phyloP scores from a whole-genome alignment of 2,888 invertebrate genomes.

The Cerastis rubricosa region DNA sequence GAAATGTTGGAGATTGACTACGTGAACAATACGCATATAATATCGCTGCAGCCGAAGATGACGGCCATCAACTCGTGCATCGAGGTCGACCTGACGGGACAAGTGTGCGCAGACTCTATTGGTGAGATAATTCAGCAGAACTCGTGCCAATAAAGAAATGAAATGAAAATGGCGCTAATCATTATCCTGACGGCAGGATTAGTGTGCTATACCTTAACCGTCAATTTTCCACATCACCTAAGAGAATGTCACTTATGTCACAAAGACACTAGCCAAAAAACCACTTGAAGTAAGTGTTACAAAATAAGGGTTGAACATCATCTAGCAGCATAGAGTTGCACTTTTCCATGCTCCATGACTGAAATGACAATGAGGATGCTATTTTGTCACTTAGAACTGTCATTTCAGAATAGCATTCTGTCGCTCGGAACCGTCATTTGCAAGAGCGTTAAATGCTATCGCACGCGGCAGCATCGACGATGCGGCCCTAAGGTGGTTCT shows the following conservation, averaged over 20 bases:
- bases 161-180: neutral
- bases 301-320: too few relatives aligned
- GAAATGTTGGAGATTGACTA: conserved; percentile 97
- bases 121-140: conserved; percentile 87
- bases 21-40: conserved; percentile 95
- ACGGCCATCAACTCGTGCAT: conserved; percentile 99
- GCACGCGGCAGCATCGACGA: too few relatives aligned
- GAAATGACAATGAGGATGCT: too few relatives aligned
- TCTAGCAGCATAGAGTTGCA: too few relatives aligned
- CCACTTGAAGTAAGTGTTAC: neutral
- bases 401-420: too few relatives aligned
- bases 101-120: conserved; percentile 98
- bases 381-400: too few relatives aligned
- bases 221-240: neutral
- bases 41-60: conserved; percentile 96
- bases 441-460: too few relatives aligned
- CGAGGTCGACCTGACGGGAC: conserved; percentile 98
- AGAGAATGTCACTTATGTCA: neutral
- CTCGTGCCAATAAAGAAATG: neutral
- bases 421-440: too few relatives aligned
- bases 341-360: too few relatives aligned
- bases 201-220: neutral
- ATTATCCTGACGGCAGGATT: neutral
- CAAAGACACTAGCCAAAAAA: neutral
- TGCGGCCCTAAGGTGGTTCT: too few relatives aligned